phyloP scores from a whole-genome alignment of 2,797 vertebrate species.

The Diceros bicornis region DNA sequence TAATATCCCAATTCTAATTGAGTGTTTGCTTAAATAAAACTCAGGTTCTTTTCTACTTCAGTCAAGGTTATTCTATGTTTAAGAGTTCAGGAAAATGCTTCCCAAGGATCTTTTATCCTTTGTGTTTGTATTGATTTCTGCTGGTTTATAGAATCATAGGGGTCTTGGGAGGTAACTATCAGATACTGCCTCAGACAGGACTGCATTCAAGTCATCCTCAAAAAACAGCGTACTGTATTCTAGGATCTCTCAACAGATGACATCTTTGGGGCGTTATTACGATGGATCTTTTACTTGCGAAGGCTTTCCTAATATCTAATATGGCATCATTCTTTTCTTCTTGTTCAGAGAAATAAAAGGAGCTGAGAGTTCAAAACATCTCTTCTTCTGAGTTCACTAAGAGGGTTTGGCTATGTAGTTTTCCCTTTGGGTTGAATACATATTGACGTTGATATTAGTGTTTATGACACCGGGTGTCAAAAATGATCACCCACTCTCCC shows the following conservation, averaged over 20 bases:
- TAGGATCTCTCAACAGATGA: background rate
- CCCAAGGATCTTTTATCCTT: conserved; percentile 30
- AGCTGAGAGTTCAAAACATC: background rate
- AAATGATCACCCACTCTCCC: background rate
- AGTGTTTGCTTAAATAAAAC: conserved; percentile 40
- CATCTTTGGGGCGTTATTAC: background rate
- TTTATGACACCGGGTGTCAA: background rate
- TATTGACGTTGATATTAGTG: background rate
- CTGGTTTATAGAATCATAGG: conserved; percentile 60
- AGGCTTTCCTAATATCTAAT: background rate
- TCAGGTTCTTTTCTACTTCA: background rate
- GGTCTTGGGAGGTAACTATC: conserved; percentile 65
- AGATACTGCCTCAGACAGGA: conserved; percentile 57
- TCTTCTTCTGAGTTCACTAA: conserved; percentile 4
- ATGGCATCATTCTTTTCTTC: conserved; percentile 58
- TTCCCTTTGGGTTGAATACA: background rate
- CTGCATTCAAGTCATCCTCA: conserved; percentile 18
- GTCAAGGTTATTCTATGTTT: conserved; percentile 44
- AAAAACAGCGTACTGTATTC: background rate
- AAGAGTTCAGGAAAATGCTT: conserved; percentile 25
- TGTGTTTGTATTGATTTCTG: conserved; percentile 66
- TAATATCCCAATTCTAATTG: background rate
- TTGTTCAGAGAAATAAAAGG: conserved; percentile 62
- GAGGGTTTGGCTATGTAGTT: background rate
- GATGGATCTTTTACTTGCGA: background rate